These are phyloP conservation scores for Ethmia dodecea DNA, from an alignment of 2,888 invertebrate genomes.

Conservation along the genomic window DNA sequence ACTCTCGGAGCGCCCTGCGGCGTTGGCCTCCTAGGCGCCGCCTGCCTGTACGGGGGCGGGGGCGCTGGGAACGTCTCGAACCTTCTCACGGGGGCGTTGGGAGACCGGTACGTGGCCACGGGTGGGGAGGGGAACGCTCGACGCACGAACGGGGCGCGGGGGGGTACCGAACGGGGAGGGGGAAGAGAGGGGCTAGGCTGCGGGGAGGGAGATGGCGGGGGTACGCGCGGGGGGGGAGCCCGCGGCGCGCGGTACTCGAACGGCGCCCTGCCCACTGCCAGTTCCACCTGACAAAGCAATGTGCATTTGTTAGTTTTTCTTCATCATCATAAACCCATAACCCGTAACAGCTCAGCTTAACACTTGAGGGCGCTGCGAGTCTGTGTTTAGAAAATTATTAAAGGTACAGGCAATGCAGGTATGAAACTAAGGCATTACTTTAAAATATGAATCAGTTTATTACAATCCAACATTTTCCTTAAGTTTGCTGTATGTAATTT, in stretches of 20 bases:
- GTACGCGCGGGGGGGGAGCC: slow-evolving; percentile 24
- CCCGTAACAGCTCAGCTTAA: no score
- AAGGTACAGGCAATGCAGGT: no score
- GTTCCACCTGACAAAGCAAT: slow-evolving; percentile 45
- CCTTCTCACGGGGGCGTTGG: slow-evolving; percentile 2
- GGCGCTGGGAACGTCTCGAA: slow-evolving; percentile 23
- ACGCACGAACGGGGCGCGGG: slow-evolving; percentile 25
- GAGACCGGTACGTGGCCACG: slow-evolving; percentile 21
- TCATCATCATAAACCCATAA: no score
- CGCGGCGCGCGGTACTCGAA: slow-evolving; percentile 51
- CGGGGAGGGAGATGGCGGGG: slow-evolving; percentile 19
- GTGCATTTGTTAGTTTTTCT: neutral
- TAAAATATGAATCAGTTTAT: no score
- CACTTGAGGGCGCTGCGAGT: no score
- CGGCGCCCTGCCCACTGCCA: slow-evolving; percentile 58
- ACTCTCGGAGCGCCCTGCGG: slow-evolving; percentile 35
- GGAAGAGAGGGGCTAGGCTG: slow-evolving; percentile 17
- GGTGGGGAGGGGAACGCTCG: slow-evolving; percentile 27
- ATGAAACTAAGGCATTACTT: no score
- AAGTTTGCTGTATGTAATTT: no score
- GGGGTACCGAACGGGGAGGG: slow-evolving; percentile 17
- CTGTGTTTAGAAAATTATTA: no score
- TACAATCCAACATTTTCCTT: no score
- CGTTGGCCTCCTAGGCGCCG: slow-evolving; percentile 16
- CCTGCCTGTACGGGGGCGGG: slow-evolving; percentile 30